Conservation (phyloP, 1,140 invertebrate species). For the Drosophila bifasciata region DNA sequence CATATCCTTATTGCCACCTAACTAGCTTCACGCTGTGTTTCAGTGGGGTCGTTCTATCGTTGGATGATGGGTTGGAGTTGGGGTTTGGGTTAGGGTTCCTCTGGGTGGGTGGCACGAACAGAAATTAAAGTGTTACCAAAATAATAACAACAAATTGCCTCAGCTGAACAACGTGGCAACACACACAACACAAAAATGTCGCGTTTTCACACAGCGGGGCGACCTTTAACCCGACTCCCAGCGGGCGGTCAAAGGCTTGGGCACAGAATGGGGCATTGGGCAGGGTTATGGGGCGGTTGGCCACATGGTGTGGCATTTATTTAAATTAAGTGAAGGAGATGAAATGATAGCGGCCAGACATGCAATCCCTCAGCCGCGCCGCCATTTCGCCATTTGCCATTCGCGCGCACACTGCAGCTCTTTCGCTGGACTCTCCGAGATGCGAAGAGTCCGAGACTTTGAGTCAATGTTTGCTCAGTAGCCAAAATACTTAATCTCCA, state of each 20-base stretch:
- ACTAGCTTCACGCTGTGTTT: conserved; percentile 54
- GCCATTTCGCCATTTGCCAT: too few species aligned
- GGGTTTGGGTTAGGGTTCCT: conserved; percentile 9
- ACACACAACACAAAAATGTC: conserved; percentile 57
- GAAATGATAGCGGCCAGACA: conserved; percentile 66
- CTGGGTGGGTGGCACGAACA: conserved; percentile 39
- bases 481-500: conserved; percentile 2
- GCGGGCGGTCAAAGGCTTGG: conserved; percentile 35
- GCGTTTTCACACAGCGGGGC: conserved; percentile 67
- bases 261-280: neutral
- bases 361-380: conserved; percentile 28
- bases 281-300: conserved; percentile 8
- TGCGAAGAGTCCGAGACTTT: too few species aligned
- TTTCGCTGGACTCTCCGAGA: too few species aligned
- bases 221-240: conserved; percentile 34
- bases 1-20: conserved; percentile 73
- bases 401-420: too few species aligned
- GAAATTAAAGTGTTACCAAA: conserved; percentile 81
- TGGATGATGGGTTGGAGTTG: too few species aligned
- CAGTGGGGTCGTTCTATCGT: conserved; percentile 3
- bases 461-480: conserved; percentile 32
- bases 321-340: conserved; percentile 63
- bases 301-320: conserved; percentile 70
- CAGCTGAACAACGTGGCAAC: conserved; percentile 37
- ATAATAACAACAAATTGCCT: conserved; percentile 79